Evolutionary conservation across 1,140 invertebrate genomes (phyloP).

Genomic region (Euglossa dilemma): DNA sequence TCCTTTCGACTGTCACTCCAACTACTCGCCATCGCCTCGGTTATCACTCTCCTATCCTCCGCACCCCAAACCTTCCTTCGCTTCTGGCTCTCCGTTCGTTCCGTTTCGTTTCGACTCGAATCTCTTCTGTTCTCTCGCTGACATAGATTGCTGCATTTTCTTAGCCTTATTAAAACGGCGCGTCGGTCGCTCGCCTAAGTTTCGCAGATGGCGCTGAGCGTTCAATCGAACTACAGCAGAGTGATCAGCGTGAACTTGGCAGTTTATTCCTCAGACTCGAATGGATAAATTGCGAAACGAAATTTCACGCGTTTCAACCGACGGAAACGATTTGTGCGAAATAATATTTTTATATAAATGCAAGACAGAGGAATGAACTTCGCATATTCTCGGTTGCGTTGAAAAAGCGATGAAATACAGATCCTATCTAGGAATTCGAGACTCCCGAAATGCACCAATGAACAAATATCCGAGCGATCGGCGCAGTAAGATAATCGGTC

Average conservation of each 20-base stretch:
- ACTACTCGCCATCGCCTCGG: constrained; percentile 50
- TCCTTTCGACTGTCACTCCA: constrained; percentile 58
- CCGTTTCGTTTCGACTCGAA: background rate
- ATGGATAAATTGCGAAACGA: no score
- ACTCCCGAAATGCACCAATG: background rate
- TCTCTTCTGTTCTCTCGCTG: background rate
- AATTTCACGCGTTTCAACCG: background rate
- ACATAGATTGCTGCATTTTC: constrained; percentile 3
- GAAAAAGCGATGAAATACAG: background rate
- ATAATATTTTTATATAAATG: no score
- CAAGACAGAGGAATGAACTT: no score
- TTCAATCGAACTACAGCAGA: background rate
- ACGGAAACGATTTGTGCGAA: background rate
- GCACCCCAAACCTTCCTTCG: background rate
- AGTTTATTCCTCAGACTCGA: no score
- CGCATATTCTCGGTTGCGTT: background rate
- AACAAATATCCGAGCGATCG: constrained; percentile 24
- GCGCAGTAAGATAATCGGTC: constrained; percentile 4
- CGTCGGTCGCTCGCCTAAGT: background rate
- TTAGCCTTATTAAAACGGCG: constrained; percentile 1
- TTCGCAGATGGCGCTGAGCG: background rate
- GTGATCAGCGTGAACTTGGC: no score
- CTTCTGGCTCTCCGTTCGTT: background rate
- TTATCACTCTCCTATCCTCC: constrained; percentile 55
- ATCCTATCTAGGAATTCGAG: background rate